phyloP scores from a whole-genome alignment of 2,113 vertebrate species.

The Pituophis catenifer region DNA sequence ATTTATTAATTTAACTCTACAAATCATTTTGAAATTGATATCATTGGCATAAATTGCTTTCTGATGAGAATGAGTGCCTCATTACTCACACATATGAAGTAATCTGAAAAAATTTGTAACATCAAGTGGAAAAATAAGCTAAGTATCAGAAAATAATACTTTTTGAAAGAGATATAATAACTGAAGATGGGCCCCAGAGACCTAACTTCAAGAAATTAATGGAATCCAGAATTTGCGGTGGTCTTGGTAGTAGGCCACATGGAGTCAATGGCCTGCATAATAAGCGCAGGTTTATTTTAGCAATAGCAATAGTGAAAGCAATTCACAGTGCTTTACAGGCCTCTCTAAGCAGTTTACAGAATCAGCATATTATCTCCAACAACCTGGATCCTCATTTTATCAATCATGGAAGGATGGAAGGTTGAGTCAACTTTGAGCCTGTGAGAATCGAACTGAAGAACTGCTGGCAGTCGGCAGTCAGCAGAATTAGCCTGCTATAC shows the following conservation, averaged over 20 bases:
- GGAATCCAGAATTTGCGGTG: not conserved
- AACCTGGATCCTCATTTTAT: not conserved
- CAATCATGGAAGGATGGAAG: not conserved
- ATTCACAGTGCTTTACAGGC: not conserved
- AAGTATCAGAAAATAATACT: conserved; percentile 2
- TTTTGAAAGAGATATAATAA: not conserved
- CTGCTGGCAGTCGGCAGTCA: too few relatives aligned
- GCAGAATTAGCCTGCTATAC: not conserved
- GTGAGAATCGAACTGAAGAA: too few relatives aligned
- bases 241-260: not conserved
- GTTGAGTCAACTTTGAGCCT: not conserved
- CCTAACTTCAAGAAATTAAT: not conserved
- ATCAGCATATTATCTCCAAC: not conserved
- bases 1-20: conserved; percentile 27
- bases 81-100: conserved; percentile 12
- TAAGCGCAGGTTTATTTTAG: not conserved
- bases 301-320: not conserved
- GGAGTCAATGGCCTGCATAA: not conserved
- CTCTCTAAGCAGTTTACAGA: not conserved
- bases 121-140: conserved; percentile 4
- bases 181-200: not conserved
- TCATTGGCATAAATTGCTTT: conserved; percentile 20
- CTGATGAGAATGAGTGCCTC: conserved; percentile 8
- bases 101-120: conserved; percentile 17
- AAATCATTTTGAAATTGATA: conserved; percentile 29